Evolutionary conservation across 2,113 vertebrate genomes (phyloP), one percentile per base, ranked within the genome.

Genomic region (Xenotilapia leptura): DNA sequence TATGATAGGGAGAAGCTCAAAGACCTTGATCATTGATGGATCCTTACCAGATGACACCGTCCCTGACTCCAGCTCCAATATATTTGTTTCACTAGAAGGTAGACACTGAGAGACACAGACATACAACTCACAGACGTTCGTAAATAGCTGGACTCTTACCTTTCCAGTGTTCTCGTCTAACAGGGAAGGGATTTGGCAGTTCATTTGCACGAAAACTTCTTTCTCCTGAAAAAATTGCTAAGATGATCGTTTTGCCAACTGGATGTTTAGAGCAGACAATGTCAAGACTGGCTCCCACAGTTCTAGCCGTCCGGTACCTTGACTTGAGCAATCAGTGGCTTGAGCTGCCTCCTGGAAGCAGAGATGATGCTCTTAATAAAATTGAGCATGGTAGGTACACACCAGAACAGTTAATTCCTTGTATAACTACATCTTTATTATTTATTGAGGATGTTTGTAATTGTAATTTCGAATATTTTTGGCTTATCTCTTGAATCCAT

Each of bases 181-280:
- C 68, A 96, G 96, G 82, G 2, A 85, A 89, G 4, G 90, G 79
- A 33, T 96, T 96, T 89, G 54, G 75, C 2, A 2, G 83, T 80
- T 93, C 95, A 4, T 86, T 92, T 6, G 91, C 93, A 5, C 90
- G 65, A 42, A 96, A 93, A 1, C 94, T 96, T 58, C 95, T 98
- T 70, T 95, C 95, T 3, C 92, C 96, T 2, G 82, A 93, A 6
- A 97, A 87, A 4, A 79, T 97, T 47, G 23, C 83, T 4, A 6
- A n/a, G 0, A 92, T 97, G 68, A 95, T 98, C 19, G 40, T 3
- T 1, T 87, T 97, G 6, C 97, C 97, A 1, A 0, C 0, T 1
- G 97, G 97, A 28, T 98, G 97, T 11, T 96, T 89, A 5, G 97
- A 98, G 31, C 98, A 98, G 92, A 98, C 97, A 19, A 97, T 96